Base-by-base conservation (phyloP, 1,140 invertebrate species). In the Subanguina moxae region DNA sequence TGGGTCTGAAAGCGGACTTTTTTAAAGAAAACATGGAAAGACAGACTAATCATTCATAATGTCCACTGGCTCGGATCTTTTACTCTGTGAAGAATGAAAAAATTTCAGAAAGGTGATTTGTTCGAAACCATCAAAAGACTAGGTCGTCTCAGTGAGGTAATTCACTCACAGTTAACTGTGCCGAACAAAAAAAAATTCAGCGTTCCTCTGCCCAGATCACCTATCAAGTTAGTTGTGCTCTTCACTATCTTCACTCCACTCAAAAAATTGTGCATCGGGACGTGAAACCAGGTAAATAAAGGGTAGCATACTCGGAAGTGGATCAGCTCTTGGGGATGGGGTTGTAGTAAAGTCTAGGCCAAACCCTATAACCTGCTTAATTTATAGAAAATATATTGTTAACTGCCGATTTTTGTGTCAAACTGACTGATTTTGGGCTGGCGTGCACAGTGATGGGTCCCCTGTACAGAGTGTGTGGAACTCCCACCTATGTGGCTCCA, bases 381-480 rank as follows among this genome's bases (percentile, higher is more conserved):
- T 38, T 38, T 38, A 5, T 38, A 38, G 85, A 85, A 70, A 85
- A 85, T 69, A 75, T 85, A 42, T 70, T 85, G 73, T 82, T 85
- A 65, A 71, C 75, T 45, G 42, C 56, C 28, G 67, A 78, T 28
- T 58, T 43, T 52, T 48, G 80, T 7, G 72, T 85, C 25, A 85
- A 85, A 69, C 71, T 86, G 32, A 84, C 83, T n/a, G 85, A 86
- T 72, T 85, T 86, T 71, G 85, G 85, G 21, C 73, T 85, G 43
- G 84, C 85, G 1, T 74, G 72, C 32, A 48, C 63, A 23, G 64
- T 76, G 28, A 11, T 48, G 25, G 72, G 75, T 25, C 76, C 72
- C 17, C 56, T 76, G 21, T 78, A 75, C 43, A 38, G 75, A 27
- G 75, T 78, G 15, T 76, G 75, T 52, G 74, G 76, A 15, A 76